A percentile compares a stretch with the other conserved stretches of the same genome.
phyloP scores from a whole-genome alignment of 2,113 vertebrate species.

The Melanotaenia duboulayi region DNA sequence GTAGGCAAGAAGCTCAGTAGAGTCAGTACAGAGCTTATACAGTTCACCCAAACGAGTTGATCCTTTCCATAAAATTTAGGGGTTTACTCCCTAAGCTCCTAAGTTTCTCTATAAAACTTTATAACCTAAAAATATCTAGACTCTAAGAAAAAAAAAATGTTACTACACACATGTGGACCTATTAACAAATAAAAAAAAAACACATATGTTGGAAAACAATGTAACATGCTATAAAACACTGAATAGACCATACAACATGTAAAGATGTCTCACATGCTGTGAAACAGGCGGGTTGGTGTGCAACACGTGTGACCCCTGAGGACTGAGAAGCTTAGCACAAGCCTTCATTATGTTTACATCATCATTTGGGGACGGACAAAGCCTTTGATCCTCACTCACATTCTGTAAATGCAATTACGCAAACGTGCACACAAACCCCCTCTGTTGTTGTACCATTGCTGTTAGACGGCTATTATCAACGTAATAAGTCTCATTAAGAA shows the following conservation, averaged over 20 bases:
- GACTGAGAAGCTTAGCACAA: conserved; percentile 67
- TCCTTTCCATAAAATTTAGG: conserved; percentile 35
- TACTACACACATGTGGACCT: conserved; percentile 50
- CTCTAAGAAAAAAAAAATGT: conserved; percentile 44
- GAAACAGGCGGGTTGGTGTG: conserved; percentile 71
- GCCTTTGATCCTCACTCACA: conserved; percentile 60
- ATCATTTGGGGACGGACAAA: conserved; percentile 63
- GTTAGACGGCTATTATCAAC: conserved; percentile 70
- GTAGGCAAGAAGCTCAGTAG: conserved; percentile 41
- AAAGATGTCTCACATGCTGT: conserved; percentile 65
- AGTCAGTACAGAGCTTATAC: conserved; percentile 44
- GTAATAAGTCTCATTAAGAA: conserved; percentile 61
- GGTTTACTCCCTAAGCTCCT: conserved; percentile 44
- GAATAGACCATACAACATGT: conserved; percentile 34
- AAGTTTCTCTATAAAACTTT: conserved; percentile 57
- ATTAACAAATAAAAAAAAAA: conserved; percentile 49
- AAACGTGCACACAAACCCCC: conserved; percentile 50
- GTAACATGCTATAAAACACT: conserved; percentile 52
- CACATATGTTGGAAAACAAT: conserved; percentile 26
- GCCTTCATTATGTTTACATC: conserved; percentile 77
- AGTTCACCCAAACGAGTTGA: conserved; percentile 34
- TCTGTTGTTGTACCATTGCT: conserved; percentile 72
- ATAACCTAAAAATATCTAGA: conserved; percentile 49
- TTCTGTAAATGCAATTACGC: conserved; percentile 46
- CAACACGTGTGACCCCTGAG: conserved; percentile 80